These are phyloP conservation scores for Atrina japonica DNA, from an alignment of 2,888 invertebrate species.

Conservation along the genomic window DNA sequence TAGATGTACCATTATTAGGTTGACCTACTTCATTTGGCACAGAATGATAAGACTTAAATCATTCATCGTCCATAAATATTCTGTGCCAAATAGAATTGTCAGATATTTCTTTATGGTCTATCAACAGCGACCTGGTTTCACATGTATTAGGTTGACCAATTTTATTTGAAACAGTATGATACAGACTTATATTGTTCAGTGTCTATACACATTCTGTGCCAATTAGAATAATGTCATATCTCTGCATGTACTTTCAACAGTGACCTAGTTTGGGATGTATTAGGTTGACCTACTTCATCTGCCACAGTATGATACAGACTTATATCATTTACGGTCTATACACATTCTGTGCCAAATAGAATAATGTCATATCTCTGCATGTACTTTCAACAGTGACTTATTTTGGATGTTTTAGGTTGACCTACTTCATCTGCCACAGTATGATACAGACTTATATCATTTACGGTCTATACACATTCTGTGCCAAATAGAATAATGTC, in stretches of 20 bases:
- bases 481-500: not conserved
- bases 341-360: conserved; percentile 15
- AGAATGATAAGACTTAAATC: not conserved
- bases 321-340: not conserved
- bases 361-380: too few relatives aligned
- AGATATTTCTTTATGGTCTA: not conserved
- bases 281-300: not conserved
- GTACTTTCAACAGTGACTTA: too few relatives aligned
- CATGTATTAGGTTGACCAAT: not conserved
- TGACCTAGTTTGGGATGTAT: too few relatives aligned
- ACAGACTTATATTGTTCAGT: too few relatives aligned
- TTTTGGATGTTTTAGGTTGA: not conserved
- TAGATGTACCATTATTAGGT: not conserved
- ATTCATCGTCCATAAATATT: not conserved
- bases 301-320: not conserved
- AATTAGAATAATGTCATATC: too few relatives aligned
- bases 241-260: too few relatives aligned
- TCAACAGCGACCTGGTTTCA: too few relatives aligned
- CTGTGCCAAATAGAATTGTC: conserved; percentile 5
- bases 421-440: not conserved
- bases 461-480: not conserved
- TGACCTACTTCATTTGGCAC: not conserved
- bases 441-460: not conserved
- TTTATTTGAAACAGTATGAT: too few relatives aligned
- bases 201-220: too few relatives aligned